Evolutionary conservation across 2,888 invertebrate species (phyloP), one percentile per base, ranked within the genome.

Genomic region (Euproctis similis): DNA sequence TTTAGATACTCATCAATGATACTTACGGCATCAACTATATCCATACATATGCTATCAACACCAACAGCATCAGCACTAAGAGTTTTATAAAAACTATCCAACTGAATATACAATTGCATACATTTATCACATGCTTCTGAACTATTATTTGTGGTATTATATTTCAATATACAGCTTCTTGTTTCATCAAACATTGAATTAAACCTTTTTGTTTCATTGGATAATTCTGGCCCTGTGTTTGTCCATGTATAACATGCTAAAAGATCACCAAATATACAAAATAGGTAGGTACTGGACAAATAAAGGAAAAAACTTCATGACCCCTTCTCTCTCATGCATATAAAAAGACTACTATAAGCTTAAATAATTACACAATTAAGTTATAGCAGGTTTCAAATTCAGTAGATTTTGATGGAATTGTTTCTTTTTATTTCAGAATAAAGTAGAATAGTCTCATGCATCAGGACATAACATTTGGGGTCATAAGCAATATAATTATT

Each of bases 11-110:
- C n/a, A n/a, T n/a, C n/a, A n/a, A 8, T 3, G 10, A 22, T 36
- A 73, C 84, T 80, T 70, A 90, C 90, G 42, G 87, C 72, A 68
- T 90, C 90, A 1, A 90, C 88, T 43, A 90, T 82, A 59, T 90
- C 90, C 87, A 90, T 89, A 49, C 90, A 90, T 34, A 89, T 75
- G 36, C 80, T 85, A 37, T 87, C 86, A 30, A 86, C 82, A 34
- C 87, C 88, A 53, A 87, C 85, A 30, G 78, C 65, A 54, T 86
- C 86, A 43, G 73, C 46, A 36, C 84, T 89, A 30, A 90, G 68
- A 14, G 81, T 73, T 49, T 84, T 78, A 55, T 89, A 90, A 53
- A 78, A 88, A 24, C 76, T 60, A 55, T 89, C 88, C 37, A 90
- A 60, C 18, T 66, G 53, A 4, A 81, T 24, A 57, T 90, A 90